phyloP scores from a whole-genome alignment of 2,113 vertebrate species.

The Antechinus stuartii region DNA sequence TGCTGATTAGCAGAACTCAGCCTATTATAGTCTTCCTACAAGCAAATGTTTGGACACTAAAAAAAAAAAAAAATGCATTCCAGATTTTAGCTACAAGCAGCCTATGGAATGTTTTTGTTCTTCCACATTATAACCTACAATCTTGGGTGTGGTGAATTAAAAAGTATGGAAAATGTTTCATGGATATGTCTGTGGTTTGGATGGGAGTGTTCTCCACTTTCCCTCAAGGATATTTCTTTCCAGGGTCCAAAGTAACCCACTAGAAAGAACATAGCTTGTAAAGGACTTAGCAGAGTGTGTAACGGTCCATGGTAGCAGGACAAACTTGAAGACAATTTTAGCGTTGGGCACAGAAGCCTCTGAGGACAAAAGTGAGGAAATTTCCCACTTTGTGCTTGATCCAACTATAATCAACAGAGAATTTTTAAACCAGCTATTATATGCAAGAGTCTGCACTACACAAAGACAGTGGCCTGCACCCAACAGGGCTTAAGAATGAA shows the following conservation, averaged over 20 bases:
- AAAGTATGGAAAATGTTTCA: neutral
- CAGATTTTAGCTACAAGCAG: neutral
- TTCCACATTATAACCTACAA: neutral
- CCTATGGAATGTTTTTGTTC: neutral
- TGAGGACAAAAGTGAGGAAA: neutral
- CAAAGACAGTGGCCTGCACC: neutral
- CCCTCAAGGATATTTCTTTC: neutral
- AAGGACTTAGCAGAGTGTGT: neutral
- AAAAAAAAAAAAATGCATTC: neutral
- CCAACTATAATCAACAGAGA: neutral
- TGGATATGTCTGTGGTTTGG: neutral
- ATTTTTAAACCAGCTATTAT: neutral
- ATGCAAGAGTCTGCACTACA: rapidly evolving
- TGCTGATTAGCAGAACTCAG: neutral
- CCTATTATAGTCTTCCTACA: neutral
- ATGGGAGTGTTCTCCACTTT: neutral
- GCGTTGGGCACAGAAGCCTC: neutral
- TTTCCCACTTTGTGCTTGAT: neutral
- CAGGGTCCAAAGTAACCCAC: neutral
- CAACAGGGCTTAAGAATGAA: neutral
- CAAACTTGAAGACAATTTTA: neutral
- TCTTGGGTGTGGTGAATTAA: neutral
- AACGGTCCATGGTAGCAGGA: neutral
- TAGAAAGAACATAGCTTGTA: neutral
- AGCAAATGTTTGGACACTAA: neutral